Conservation (phyloP, 2,113 vertebrate species). For the Daboia siamensis region DNA sequence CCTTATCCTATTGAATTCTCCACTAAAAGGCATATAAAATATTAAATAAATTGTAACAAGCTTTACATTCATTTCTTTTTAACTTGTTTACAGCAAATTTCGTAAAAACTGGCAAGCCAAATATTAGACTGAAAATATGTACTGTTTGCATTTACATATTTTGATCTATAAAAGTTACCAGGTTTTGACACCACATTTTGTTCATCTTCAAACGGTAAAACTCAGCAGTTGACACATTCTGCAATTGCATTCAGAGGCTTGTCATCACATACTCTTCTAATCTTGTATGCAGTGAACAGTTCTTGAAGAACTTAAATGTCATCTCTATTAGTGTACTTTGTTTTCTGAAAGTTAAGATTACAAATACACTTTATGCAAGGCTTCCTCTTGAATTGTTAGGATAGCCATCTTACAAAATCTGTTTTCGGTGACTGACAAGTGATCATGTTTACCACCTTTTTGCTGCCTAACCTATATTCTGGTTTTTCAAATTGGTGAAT, state of each 20-base stretch:
- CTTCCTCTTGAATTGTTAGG: neutral
- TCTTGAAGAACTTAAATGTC: neutral
- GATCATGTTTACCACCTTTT: neutral
- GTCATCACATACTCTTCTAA: neutral
- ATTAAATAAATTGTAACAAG: neutral
- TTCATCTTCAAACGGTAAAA: neutral
- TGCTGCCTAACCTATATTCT: neutral
- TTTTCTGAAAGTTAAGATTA: constrained; percentile 1
- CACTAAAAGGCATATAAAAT: neutral
- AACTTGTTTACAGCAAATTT: neutral
- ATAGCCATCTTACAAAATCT: neutral
- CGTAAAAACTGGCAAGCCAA: neutral
- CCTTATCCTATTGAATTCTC: neutral
- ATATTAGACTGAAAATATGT: neutral
- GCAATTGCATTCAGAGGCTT: neutral
- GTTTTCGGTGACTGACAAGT: neutral
- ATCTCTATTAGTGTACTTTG: neutral
- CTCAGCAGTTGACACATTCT: neutral
- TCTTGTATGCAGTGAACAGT: neutral
- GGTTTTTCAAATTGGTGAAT: neutral
- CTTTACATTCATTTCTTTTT: neutral
- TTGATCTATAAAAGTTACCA: neutral
- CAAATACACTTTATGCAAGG: neutral
- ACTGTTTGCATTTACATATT: neutral
- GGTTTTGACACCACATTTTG: neutral